Conservation (phyloP, 1,140 invertebrate species). For the Heliconius hewitsoni region DNA sequence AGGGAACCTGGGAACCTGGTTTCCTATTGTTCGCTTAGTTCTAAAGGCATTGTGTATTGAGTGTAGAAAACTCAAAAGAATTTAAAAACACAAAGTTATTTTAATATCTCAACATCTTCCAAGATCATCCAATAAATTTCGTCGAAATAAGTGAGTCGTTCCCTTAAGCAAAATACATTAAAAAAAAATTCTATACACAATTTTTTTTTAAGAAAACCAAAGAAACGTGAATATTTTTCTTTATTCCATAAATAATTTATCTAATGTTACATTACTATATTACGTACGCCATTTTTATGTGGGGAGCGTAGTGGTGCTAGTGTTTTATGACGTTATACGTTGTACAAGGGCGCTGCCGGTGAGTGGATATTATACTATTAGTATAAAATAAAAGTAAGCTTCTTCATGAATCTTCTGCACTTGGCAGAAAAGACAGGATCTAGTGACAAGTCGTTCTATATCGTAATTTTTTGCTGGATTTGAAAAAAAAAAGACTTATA, state of each 20-base stretch:
- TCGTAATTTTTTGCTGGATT: neutral
- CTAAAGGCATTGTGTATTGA: too few relatives aligned
- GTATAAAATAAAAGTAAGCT: neutral
- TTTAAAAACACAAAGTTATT: too few relatives aligned
- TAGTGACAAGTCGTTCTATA: neutral
- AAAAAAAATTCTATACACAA: neutral
- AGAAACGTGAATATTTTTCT: neutral
- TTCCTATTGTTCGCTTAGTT: too few relatives aligned
- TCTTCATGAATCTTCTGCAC: neutral
- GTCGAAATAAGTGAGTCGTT: neutral
- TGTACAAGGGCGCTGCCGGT: conserved; percentile 9
- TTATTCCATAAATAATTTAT: conserved; percentile 4
- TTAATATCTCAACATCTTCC: too few relatives aligned
- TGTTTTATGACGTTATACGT: conserved; percentile 27
- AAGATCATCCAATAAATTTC: too few relatives aligned
- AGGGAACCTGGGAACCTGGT: too few relatives aligned
- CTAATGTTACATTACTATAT: conserved; percentile 12
- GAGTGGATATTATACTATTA: conserved; percentile 21
- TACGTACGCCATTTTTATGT: conserved; percentile 1
- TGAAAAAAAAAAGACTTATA: too few relatives aligned
- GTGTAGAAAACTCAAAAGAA: too few relatives aligned
- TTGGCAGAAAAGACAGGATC: neutral
- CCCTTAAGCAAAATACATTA: neutral
- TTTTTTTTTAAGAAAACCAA: neutral
- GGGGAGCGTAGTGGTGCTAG: neutral